Base-by-base conservation (phyloP, 2,888 invertebrate species). In the Agrochola circellaris region DNA sequence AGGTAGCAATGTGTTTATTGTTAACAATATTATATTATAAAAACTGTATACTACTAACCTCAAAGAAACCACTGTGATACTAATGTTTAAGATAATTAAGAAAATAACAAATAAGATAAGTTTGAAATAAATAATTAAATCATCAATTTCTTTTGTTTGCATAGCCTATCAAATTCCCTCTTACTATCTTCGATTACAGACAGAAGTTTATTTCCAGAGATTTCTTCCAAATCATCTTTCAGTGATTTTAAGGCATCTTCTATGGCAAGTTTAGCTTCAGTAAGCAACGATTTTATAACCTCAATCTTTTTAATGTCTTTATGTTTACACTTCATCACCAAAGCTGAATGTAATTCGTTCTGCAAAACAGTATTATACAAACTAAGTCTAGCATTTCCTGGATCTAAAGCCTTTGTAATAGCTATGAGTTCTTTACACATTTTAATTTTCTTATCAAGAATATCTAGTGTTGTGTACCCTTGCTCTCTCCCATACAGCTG, bases 281-380 rank as follows among this genome's bases (percentile, higher is more conserved):
- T 82, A 1, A 97, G 83, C 74, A 96, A 89, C n/a, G 90, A 78
- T 75, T 95, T 94, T 48, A 97, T 92, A 75, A 96, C 95, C 45
- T 96, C 95, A 75, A 91, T 84, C 11, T 90, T 82, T 85, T 92
- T 94, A 17, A 92, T 92, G 82, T 66, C 68, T n/a, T 11, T 76
- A 45, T 96, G 95, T 85, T 96, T 97, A 3, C 95, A 93, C 81
- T 97, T 96, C 81, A 97, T 94, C 75, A 97, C 90, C 69, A 97
- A 93, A 0, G 97, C 97, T 51, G 97, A 96, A 84, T 97, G 97
- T 60, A 98, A 95, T 93, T 99, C 98, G 79, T 98, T 98, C 42
- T 98, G 97, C 73, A 98, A 97, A 11, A 98, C 98, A n/a, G 98
- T 98, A 1, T 97, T 97, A 90, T 99, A 99, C 34, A 99, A 96